Conservation (phyloP, 2,113 vertebrate species). For the Dromiciops gliroides region DNA sequence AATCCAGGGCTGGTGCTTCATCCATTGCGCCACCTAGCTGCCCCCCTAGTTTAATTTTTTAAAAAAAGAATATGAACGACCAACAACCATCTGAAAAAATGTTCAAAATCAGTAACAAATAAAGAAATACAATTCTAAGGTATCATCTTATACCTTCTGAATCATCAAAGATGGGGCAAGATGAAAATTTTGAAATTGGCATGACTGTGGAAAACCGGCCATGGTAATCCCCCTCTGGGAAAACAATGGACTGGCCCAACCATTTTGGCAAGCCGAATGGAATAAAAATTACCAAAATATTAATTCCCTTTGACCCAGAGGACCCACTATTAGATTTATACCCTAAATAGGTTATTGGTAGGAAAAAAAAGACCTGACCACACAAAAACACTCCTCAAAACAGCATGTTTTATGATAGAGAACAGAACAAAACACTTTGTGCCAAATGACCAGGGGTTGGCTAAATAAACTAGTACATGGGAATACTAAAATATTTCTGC, state of each 20-base stretch:
- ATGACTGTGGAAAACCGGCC: neutral
- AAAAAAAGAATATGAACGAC: neutral
- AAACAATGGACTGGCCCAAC: neutral
- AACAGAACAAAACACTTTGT: neutral
- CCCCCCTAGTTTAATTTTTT: neutral
- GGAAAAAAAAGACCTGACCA: neutral
- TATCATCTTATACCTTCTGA: neutral
- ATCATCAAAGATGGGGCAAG: neutral
- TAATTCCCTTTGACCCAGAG: neutral
- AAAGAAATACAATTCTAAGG: constrained; percentile 21
- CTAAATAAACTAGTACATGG: neutral
- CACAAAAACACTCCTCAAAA: neutral
- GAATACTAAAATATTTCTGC: neutral
- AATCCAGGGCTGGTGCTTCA: too few species aligned
- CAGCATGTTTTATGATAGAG: neutral
- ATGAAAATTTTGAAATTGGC: neutral
- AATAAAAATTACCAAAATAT: neutral
- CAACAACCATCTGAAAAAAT: neutral
- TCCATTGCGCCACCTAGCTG: too few species aligned
- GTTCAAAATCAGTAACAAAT: neutral
- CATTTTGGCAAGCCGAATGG: neutral
- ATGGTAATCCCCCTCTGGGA: neutral
- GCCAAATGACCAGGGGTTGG: neutral
- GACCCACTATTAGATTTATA: neutral
- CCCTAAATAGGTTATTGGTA: neutral